Conservation (phyloP, 2,797 vertebrate species). For the Poecilia picta region DNA sequence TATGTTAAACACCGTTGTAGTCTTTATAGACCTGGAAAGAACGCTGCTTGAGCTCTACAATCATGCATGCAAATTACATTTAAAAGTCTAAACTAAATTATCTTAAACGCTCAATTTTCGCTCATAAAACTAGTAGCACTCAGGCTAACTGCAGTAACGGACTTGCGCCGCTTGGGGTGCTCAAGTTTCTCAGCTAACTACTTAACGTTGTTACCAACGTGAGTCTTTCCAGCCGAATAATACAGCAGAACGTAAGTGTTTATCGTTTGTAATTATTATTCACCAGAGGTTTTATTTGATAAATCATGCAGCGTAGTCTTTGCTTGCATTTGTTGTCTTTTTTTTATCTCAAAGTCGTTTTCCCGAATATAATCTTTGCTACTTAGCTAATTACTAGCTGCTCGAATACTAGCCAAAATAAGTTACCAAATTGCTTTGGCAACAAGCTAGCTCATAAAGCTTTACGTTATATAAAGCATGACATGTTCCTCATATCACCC, state of each 20-base stretch:
- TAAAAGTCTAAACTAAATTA: background rate
- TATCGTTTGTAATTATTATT: background rate
- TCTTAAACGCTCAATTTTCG: background rate
- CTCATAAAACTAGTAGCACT: background rate
- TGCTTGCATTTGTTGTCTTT: background rate
- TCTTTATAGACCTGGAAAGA: background rate
- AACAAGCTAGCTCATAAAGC: too few relatives aligned
- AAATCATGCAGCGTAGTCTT: background rate
- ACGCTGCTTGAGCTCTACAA: background rate
- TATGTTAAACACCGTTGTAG: slow-evolving; percentile 24
- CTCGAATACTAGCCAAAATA: background rate
- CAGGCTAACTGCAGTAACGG: background rate
- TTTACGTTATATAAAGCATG: too few relatives aligned
- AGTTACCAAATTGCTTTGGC: background rate
- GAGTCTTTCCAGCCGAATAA: background rate
- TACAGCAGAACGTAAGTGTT: slow-evolving; percentile 9
- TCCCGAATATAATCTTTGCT: slow-evolving; percentile 19
- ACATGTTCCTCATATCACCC: background rate
- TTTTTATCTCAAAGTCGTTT: background rate
- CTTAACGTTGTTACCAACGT: background rate
- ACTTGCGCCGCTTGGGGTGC: slow-evolving; percentile 25
- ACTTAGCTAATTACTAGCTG: slow-evolving; percentile 15
- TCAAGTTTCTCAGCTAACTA: slow-evolving; percentile 19
- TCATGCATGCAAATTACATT: background rate
- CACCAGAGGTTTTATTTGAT: background rate